Conservation (phyloP, 2,113 vertebrate species). For the Alaudala cheleensis region DNA sequence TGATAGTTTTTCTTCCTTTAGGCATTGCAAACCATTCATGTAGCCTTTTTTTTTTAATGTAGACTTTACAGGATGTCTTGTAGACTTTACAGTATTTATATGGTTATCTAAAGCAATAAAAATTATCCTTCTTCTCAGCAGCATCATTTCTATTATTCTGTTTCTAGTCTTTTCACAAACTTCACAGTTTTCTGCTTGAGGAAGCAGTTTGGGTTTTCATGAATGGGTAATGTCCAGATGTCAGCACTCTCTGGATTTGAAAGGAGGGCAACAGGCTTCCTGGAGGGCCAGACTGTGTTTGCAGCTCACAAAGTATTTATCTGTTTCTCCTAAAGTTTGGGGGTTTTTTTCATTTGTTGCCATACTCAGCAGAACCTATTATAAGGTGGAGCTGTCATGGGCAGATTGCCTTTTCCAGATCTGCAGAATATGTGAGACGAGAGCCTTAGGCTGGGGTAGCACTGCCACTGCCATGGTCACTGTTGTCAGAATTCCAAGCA, state of each 20-base stretch:
- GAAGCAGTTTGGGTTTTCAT: not conserved
- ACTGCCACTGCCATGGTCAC: not conserved
- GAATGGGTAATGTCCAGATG: not conserved
- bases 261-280: not conserved
- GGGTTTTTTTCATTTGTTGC: not conserved
- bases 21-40: not conserved
- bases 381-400: not conserved
- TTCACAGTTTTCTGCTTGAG: not conserved
- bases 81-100: not conserved
- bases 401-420: not conserved
- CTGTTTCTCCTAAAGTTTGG: not conserved
- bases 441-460: not conserved
- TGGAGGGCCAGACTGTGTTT: not conserved
- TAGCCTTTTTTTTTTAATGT: not conserved
- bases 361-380: not conserved
- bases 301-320: not conserved
- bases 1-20: not conserved
- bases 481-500: not conserved
- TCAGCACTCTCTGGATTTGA: not conserved
- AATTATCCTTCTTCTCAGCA: not conserved
- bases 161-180: not conserved
- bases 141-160: not conserved
- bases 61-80: not conserved
- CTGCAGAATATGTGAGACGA: not conserved
- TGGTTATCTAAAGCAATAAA: not conserved